Evolutionary conservation across 1,140 invertebrate species (phyloP).

Genomic region (Nixonia krombeini): DNA sequence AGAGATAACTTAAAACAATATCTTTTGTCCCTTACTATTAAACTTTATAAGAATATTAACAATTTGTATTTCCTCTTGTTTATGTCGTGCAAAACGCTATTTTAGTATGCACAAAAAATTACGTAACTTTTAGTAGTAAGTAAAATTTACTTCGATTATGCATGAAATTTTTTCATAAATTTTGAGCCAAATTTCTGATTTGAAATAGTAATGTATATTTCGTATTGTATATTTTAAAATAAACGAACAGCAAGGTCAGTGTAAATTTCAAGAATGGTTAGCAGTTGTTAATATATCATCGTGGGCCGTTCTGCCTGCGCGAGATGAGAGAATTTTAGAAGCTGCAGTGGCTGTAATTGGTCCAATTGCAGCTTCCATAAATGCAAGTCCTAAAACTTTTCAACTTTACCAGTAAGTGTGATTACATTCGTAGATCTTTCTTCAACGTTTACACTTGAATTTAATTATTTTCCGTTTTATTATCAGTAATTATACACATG

Average conservation of each 20-base stretch:
- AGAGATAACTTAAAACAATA: too few relatives aligned
- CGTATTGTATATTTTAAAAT: too few relatives aligned
- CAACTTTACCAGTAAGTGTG: constrained; percentile 80
- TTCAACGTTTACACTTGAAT: background rate
- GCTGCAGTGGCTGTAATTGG: constrained; percentile 79
- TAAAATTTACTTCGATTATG: too few relatives aligned
- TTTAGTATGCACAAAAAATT: too few relatives aligned
- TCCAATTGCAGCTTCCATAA: constrained; percentile 81
- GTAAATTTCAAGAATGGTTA: constrained; percentile 72
- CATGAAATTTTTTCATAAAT: too few relatives aligned
- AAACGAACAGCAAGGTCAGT: constrained; percentile 74
- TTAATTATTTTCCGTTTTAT: background rate
- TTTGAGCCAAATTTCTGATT: too few relatives aligned
- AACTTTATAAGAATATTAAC: too few relatives aligned
- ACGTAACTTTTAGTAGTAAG: too few relatives aligned
- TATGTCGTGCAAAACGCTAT: too few relatives aligned
- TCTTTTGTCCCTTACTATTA: too few relatives aligned
- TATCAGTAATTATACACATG: too few relatives aligned
- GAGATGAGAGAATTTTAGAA: constrained; percentile 79
- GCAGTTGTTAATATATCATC: constrained; percentile 76
- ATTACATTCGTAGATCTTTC: background rate
- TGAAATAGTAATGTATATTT: background rate
- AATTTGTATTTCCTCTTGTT: too few relatives aligned
- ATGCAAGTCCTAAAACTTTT: constrained; percentile 82
- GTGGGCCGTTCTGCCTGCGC: constrained; percentile 79